These are phyloP conservation scores for Fopius arisanus DNA, from an alignment of 1,140 invertebrate genomes.

Conservation along the genomic window DNA sequence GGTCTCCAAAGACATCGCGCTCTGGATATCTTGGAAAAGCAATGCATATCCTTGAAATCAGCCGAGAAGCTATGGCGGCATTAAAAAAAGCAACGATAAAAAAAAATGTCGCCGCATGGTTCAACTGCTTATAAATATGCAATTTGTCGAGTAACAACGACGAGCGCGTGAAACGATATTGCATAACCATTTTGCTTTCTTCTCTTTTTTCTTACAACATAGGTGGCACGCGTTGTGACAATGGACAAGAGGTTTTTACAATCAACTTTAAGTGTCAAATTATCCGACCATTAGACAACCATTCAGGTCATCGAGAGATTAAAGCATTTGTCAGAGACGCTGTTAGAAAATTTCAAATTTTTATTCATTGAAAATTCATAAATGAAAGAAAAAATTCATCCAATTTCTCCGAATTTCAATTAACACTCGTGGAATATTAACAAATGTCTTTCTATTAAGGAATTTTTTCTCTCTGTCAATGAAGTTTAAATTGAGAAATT, in stretches of 20 bases:
- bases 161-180: slow-evolving; percentile 24
- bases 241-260: slow-evolving; percentile 17
- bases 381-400: no score
- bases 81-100: slow-evolving; percentile 10
- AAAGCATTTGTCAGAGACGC: no score
- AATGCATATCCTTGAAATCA: neutral
- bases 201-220: slow-evolving; percentile 23
- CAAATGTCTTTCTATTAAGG: no score
- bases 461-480: no score
- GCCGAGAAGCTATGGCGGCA: neutral
- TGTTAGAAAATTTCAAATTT: no score
- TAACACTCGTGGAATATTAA: no score
- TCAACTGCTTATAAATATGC: slow-evolving; percentile 25
- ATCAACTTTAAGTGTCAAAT: neutral
- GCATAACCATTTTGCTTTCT: slow-evolving; percentile 22
- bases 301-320: no score
- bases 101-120: neutral
- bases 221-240: slow-evolving; percentile 33
- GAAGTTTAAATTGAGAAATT: no score
- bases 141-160: slow-evolving; percentile 24
- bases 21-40: neutral
- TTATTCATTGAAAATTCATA: no score
- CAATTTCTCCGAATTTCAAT: no score
- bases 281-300: neutral
- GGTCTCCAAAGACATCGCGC: neutral